Conservation (phyloP, 2,797 vertebrate species). For the Poeciliopsis presidionis region DNA sequence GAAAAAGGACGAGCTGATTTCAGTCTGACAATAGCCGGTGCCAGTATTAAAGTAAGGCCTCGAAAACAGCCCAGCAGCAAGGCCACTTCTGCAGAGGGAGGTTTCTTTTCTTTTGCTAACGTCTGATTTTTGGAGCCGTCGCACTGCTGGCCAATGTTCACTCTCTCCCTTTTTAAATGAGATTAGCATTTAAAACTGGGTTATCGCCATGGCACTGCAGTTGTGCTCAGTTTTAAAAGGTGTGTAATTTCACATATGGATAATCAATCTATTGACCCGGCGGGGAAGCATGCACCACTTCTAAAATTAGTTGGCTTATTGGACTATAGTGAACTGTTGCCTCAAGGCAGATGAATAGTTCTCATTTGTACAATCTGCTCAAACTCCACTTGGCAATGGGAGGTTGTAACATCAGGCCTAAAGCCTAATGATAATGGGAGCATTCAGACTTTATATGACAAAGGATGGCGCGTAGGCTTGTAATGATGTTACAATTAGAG, state of each 20-base stretch:
- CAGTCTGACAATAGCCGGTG: slow-evolving; percentile 53
- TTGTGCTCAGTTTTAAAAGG: slow-evolving; percentile 44
- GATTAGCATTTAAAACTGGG: slow-evolving; percentile 28
- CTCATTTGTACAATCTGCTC: slow-evolving; percentile 75
- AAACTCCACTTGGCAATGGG: slow-evolving; percentile 70
- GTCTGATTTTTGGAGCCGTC: slow-evolving; percentile 24
- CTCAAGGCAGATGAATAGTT: slow-evolving; percentile 67
- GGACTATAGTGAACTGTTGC: slow-evolving; percentile 65
- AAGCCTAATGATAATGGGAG: slow-evolving; percentile 70
- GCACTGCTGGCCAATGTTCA: slow-evolving; percentile 15
- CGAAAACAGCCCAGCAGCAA: slow-evolving; percentile 46
- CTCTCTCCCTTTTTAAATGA: slow-evolving; percentile 25
- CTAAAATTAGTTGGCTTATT: slow-evolving; percentile 68
- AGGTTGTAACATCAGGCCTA: slow-evolving; percentile 74
- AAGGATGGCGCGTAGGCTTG: slow-evolving; percentile 63
- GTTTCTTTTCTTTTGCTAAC: slow-evolving; percentile 12
- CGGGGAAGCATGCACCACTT: slow-evolving; percentile 57
- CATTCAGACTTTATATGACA: slow-evolving; percentile 72
- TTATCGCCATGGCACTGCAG: slow-evolving; percentile 26
- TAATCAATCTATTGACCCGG: slow-evolving; percentile 62
- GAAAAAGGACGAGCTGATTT: slow-evolving; percentile 67
- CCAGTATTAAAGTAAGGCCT: slow-evolving; percentile 47
- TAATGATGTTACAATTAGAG: slow-evolving; percentile 64
- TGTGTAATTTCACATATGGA: slow-evolving; percentile 65
- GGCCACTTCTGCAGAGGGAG: slow-evolving; percentile 37